Percentiles rank a stretch among this genome's conserved stretches.
Evolutionary conservation across 2,113 vertebrate species (phyloP).

Genomic region (Myotis yumanensis): DNA sequence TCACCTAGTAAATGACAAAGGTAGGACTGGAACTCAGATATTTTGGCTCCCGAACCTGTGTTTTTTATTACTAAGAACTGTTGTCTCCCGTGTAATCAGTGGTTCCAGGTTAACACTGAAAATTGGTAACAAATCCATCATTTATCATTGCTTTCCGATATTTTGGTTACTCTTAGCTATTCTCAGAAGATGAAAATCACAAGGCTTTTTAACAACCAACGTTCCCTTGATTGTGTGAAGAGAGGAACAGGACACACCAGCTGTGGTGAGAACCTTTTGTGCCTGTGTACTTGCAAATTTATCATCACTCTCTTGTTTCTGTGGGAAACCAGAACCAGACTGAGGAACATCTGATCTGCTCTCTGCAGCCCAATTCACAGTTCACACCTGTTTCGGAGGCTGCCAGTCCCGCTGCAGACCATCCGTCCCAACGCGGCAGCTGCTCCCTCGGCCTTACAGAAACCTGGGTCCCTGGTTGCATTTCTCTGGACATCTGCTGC

Average conservation of each 20-base stretch:
- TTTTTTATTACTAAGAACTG: not conserved
- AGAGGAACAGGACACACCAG: not conserved
- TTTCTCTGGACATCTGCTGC: not conserved
- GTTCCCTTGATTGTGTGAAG: not conserved
- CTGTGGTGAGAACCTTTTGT: not conserved
- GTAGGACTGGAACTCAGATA: not conserved
- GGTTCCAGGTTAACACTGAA: not conserved
- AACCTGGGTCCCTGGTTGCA: not conserved
- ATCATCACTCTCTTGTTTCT: not conserved
- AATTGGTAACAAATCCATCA: not conserved
- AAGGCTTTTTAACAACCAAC: not conserved
- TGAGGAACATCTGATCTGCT: not conserved
- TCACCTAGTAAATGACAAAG: not conserved
- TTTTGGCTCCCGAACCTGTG: not conserved
- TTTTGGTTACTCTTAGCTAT: not conserved
- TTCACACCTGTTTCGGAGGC: not conserved
- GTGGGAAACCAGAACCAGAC: not conserved
- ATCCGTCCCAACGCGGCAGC: not conserved
- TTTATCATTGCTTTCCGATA: not conserved
- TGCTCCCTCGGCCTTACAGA: not conserved
- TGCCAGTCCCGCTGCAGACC: fast-evolving
- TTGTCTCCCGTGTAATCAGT: not conserved
- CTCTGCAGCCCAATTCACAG: not conserved
- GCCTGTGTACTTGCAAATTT: not conserved
- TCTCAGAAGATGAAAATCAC: not conserved